Base-by-base conservation (phyloP, 2,113 vertebrate genomes). In the Xiphophorus hellerii region DNA sequence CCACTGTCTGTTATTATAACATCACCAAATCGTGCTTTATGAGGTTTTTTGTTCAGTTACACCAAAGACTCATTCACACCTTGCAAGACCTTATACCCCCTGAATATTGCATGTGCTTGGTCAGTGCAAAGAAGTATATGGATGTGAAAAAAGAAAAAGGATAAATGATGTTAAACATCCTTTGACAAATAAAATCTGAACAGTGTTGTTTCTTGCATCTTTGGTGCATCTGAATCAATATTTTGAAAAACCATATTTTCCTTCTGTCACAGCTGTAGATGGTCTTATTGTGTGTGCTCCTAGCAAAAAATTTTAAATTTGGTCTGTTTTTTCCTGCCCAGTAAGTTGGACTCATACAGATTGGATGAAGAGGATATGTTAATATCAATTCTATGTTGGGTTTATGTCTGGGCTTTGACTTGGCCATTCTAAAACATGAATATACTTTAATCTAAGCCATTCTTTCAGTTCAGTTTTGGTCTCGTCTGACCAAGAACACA, bases 1-100 rank as follows among this genome's bases (percentile, higher is more conserved):
- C 17, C 69, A 9, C 2, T 71, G 51, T 83, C 80, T 77, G 69
- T 42, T n/a, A 15, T 54, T 76, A 58, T 72, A 73, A 72, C 39
- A 69, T 73, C 37, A 88, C n/a, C 35, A 1, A 33, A 17, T 3
- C 5, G 3, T 69, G 39, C 67, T 76, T 72, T 29, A 1, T 65
- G 39, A 67, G 42, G 4, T 42, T 15, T 42, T 75, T 71, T 0
- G 3, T 76, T 73, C 78, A 74, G 4, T 29, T 73, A 80, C 74
- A 74, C 58, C 39, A 37, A 7, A 31, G 29, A 28, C 44, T 69
- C 35, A 70, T 74, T 80, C 30, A 3, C 30, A 17, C 51, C 25
- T n/a, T 58, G 2, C 7, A 48, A 48, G 44, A 20, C n/a, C 25
- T 58, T 17, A 58, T 58, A 10, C 8, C 2, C 17, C 25, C 25